Conservation (phyloP, 2,113 vertebrate genomes). For the Toxostoma redivivum region DNA sequence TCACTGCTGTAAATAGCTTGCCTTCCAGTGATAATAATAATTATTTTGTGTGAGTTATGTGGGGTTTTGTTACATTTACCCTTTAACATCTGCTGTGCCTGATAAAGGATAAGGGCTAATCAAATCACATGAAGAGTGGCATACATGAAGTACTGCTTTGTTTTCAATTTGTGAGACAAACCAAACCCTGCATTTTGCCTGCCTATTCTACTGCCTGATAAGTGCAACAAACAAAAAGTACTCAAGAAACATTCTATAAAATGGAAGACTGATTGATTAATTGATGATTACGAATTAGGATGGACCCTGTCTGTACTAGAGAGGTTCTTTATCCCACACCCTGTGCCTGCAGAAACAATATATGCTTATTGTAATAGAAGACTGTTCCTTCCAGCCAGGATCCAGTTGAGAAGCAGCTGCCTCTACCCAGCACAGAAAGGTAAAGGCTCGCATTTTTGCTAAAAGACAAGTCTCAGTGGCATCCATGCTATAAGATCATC, state of each 20-base stretch:
- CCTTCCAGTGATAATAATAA: constrained; percentile 23
- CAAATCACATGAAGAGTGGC: not conserved
- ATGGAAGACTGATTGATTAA: not conserved
- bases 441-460: not conserved
- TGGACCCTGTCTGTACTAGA: not conserved
- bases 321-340: not conserved
- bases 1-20: not conserved
- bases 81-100: constrained; percentile 26
- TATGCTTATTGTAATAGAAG: not conserved
- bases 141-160: not conserved
- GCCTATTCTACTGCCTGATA: not conserved
- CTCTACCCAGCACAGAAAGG: not conserved
- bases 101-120: constrained; percentile 14
- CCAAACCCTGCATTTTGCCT: not conserved
- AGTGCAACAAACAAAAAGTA: not conserved
- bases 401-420: not conserved
- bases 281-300: not conserved
- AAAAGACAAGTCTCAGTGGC: not conserved
- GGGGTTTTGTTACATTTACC: not conserved
- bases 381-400: not conserved
- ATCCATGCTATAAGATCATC: not conserved
- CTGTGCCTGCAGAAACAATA: not conserved
- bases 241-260: not conserved
- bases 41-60: not conserved
- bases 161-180: not conserved